Conservation (phyloP, 2,797 vertebrate genomes). For the Phataginus tetradactyla region DNA sequence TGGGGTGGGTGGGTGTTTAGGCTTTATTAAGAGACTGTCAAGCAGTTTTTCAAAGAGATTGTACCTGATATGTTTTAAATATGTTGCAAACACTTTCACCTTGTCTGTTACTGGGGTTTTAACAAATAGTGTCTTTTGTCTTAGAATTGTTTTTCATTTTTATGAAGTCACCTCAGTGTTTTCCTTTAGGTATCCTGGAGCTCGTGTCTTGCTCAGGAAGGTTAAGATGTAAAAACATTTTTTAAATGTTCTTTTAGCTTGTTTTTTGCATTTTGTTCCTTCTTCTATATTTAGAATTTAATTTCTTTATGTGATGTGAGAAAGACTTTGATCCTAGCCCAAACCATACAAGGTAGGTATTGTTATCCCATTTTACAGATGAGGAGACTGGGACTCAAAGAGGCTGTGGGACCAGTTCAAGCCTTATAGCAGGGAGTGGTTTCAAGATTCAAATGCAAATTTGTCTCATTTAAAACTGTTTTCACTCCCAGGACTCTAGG, state of each 20-base stretch:
- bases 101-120: not conserved
- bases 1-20: not conserved
- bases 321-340: not conserved
- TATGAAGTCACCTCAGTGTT: not conserved
- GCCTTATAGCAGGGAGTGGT: not conserved
- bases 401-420: not conserved
- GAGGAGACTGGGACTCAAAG: not conserved
- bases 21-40: not conserved
- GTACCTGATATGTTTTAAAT: not conserved
- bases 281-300: not conserved
- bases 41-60: not conserved
- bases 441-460: not conserved
- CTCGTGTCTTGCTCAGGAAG: not conserved
- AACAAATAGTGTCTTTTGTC: not conserved
- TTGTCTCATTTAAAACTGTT: not conserved
- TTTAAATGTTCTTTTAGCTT: not conserved
- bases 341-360: not conserved
- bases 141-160: not conserved
- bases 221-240: not conserved
- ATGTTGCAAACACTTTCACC: not conserved
- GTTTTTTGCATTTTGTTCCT: not conserved
- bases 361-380: not conserved
- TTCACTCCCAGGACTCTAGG: not conserved
- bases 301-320: not conserved
- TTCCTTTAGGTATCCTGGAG: not conserved